These are phyloP conservation scores for Odocoileus hemionus DNA, from an alignment of 2,113 vertebrate species.

Conservation along the genomic window DNA sequence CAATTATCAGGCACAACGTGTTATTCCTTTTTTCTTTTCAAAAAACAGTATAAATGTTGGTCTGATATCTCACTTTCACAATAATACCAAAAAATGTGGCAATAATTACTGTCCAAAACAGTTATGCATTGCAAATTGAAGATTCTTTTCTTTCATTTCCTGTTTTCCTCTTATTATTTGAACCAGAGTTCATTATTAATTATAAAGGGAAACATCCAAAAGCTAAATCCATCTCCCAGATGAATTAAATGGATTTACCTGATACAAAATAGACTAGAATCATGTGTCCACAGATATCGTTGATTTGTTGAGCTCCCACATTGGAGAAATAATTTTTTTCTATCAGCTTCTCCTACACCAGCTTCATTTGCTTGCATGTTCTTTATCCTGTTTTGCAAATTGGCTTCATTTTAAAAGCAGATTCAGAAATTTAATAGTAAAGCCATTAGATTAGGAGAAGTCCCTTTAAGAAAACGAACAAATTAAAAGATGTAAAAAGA, in stretches of 20 bases:
- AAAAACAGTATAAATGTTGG: not conserved
- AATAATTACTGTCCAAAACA: not conserved
- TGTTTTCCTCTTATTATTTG: conserved; percentile 34
- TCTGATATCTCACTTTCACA: conserved; percentile 27
- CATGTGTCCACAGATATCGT: not conserved
- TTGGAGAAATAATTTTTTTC: not conserved
- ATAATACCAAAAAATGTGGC: not conserved
- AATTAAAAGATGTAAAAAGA: not conserved
- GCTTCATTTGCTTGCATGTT: not conserved
- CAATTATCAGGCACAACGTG: not conserved
- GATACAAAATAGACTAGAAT: not conserved
- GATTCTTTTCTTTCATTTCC: conserved; percentile 13
- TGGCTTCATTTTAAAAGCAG: not conserved
- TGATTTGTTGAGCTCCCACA: not conserved
- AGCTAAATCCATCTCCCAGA: conserved; percentile 21
- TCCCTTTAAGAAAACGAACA: not conserved
- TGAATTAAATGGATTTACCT: conserved; percentile 20
- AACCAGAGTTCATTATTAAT: conserved; percentile 27
- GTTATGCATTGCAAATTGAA: not conserved
- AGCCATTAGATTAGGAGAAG: not conserved
- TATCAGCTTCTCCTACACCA: not conserved
- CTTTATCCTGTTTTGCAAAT: conserved; percentile 8
- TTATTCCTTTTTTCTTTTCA: not conserved
- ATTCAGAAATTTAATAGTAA: conserved; percentile 40
- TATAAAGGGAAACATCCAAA: conserved; percentile 9